phyloP scores from a whole-genome alignment of 1,140 invertebrate species.

The Euglossa dilemma region DNA sequence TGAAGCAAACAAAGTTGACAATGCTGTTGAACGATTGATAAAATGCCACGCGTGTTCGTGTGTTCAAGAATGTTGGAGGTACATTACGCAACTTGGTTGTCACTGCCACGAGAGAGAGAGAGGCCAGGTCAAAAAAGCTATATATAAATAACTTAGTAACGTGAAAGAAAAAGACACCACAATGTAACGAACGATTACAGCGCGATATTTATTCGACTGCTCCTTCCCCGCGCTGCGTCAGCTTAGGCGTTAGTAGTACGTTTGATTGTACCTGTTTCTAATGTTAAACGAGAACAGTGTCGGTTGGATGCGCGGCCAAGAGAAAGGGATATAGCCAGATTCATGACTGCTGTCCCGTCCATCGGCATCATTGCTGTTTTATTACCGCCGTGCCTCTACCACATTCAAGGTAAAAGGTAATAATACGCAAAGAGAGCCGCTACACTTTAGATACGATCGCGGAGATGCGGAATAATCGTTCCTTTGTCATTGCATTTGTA shows the following conservation, averaged over 20 bases:
- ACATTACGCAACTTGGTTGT: background rate
- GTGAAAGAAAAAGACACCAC: background rate
- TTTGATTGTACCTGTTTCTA: conserved; percentile 76
- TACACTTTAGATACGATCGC: conserved; percentile 66
- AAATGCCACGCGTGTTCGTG: background rate
- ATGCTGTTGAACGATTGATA: background rate
- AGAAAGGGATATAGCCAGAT: conserved; percentile 77
- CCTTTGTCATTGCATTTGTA: background rate
- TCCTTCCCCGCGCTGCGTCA: conserved; percentile 59
- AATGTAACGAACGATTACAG: background rate
- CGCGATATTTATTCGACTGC: background rate
- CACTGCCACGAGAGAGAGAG: background rate
- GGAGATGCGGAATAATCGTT: background rate
- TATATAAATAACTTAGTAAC: background rate
- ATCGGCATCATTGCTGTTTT: conserved; percentile 79
- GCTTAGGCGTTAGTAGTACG: conserved; percentile 64
- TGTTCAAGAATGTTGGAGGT: background rate
- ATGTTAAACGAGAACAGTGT: conserved; percentile 79
- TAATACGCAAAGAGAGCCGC: conserved; percentile 64
- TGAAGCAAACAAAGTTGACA: background rate
- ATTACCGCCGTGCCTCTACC: conserved; percentile 76
- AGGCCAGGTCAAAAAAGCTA: background rate
- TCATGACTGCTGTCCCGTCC: conserved; percentile 78
- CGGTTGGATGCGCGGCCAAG: conserved; percentile 76
- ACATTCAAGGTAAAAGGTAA: conserved; percentile 78